These are phyloP conservation scores for Zoroaster sp. DNA, from an alignment of 53 echinoderm and acorn worm species.

Conservation along the genomic window DNA sequence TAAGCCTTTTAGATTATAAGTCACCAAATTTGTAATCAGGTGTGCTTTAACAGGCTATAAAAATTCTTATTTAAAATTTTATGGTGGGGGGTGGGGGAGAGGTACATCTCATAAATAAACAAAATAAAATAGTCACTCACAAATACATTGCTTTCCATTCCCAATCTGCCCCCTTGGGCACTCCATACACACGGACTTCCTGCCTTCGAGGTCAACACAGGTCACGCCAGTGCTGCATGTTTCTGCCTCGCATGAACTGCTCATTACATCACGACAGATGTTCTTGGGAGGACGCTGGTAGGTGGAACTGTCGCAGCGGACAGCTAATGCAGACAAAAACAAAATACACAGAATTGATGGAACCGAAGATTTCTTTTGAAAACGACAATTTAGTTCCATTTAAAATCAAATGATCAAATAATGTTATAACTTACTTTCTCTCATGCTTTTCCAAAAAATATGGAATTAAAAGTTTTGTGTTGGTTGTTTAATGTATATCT, in stretches of 20 bases:
- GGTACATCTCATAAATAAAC: neutral
- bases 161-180: slow-evolving; percentile 84
- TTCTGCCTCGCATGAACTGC: slow-evolving; percentile 39
- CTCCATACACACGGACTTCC: slow-evolving; percentile 82
- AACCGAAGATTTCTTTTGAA: too few relatives aligned
- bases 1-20: too few relatives aligned
- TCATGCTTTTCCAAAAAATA: too few relatives aligned
- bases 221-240: slow-evolving; percentile 66
- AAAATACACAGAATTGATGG: too few relatives aligned
- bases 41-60: too few relatives aligned
- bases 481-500: too few relatives aligned
- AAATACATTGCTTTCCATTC: slow-evolving; percentile 76
- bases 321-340: slow-evolving; percentile 60
- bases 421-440: too few relatives aligned
- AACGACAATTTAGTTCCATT: too few relatives aligned
- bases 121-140: slow-evolving; percentile 38
- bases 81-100: neutral
- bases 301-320: slow-evolving; percentile 63
- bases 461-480: too few relatives aligned
- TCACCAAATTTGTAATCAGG: too few relatives aligned
- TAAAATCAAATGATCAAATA: too few relatives aligned
- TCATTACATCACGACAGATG: slow-evolving; percentile 71
- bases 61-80: neutral
- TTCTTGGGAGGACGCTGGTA: slow-evolving; percentile 61
- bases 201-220: slow-evolving; percentile 62